Evolutionary conservation across 2,113 vertebrate genomes (phyloP).

Genomic region (Melanostigma gelatinosum): DNA sequence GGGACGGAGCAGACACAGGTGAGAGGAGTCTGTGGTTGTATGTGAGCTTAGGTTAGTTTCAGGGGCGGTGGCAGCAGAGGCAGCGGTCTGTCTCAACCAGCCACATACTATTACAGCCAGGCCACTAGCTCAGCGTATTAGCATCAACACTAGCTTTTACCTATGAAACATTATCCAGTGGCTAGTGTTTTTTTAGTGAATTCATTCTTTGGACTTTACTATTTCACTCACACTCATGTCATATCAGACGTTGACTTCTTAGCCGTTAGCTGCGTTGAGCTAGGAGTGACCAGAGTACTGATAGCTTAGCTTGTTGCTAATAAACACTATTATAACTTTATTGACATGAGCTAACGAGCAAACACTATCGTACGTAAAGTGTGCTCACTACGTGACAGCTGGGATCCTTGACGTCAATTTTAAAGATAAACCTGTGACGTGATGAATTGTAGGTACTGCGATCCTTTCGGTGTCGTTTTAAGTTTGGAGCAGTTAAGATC

Average conservation of each 20-base stretch:
- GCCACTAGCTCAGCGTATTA: slow-evolving; percentile 62
- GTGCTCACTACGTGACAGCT: accelerated
- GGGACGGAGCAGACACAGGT: slow-evolving; percentile 76
- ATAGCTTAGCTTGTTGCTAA: slow-evolving; percentile 63
- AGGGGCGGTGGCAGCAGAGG: slow-evolving; percentile 81
- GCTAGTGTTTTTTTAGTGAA: background rate
- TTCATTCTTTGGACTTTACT: accelerated
- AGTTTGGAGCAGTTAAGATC: background rate
- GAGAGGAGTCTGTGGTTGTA: slow-evolving; percentile 23
- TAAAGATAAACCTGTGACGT: background rate
- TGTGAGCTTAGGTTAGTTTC: slow-evolving; percentile 20
- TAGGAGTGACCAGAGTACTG: background rate
- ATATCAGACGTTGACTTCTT: background rate
- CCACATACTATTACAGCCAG: slow-evolving; percentile 53
- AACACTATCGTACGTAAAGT: background rate
- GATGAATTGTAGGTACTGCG: no score
- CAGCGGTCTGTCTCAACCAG: slow-evolving; percentile 39
- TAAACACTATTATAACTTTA: slow-evolving; percentile 19
- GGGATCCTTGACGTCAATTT: background rate
- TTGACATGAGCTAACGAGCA: background rate
- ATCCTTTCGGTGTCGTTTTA: background rate
- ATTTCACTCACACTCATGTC: background rate
- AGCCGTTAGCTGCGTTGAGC: background rate
- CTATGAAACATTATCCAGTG: background rate
- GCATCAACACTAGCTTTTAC: slow-evolving; percentile 20